Percentiles rank a stretch among this genome's conserved stretches.
Evolutionary conservation across 2,113 vertebrate genomes (phyloP).

Genomic region (Pterophyllum scalare): DNA sequence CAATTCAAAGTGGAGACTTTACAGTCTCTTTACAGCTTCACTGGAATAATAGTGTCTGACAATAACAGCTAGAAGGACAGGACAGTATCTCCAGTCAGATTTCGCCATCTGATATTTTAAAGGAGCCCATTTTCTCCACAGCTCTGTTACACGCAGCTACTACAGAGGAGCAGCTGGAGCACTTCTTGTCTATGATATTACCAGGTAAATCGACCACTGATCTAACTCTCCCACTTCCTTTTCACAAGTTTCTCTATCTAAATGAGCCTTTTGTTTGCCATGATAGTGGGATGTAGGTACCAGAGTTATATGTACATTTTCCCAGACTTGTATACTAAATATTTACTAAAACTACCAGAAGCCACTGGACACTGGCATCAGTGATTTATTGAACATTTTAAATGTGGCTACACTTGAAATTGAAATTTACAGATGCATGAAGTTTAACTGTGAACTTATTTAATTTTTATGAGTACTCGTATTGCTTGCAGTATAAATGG

Average conservation of each 20-base stretch:
- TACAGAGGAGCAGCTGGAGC: conserved; percentile 93
- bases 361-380: background rate
- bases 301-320: background rate
- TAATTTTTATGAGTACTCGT: background rate
- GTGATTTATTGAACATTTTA: background rate
- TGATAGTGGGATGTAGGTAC: background rate
- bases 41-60: background rate
- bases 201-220: conserved; percentile 80
- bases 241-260: background rate
- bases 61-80: background rate
- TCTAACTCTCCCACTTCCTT: background rate
- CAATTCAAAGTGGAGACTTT: background rate
- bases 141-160: conserved; percentile 94
- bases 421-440: conserved; percentile 1
- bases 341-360: background rate
- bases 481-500: background rate
- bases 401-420: background rate
- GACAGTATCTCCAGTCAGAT: background rate
- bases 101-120: background rate
- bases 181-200: conserved; percentile 92
- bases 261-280: background rate
- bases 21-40: background rate
- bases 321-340: background rate
- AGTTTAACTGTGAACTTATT: background rate
- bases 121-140: conserved; percentile 37